Evolutionary conservation across 2,888 invertebrate genomes (phyloP).

Genomic region (Erynnis tages): DNA sequence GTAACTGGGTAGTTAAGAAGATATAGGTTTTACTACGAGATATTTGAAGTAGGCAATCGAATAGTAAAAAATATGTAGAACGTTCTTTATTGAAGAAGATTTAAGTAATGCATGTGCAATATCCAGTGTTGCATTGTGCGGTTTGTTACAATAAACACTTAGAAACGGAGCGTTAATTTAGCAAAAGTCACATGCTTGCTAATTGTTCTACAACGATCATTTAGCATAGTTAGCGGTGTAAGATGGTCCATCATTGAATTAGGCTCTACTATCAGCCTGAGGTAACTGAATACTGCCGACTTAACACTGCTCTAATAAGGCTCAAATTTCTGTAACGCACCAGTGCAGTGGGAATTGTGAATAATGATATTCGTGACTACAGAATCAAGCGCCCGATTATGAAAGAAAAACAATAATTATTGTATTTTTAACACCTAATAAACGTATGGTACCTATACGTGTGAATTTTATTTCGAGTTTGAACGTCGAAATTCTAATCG

Average conservation of each 20-base stretch:
- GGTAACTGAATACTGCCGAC: not conserved
- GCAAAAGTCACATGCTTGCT: constrained; percentile 50
- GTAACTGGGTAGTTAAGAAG: too few species aligned
- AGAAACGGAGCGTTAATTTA: constrained; percentile 45
- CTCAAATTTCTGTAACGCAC: not conserved
- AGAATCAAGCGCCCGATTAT: constrained; percentile 5
- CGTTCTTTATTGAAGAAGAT: too few species aligned
- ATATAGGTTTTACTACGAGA: too few species aligned
- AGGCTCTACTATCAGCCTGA: constrained; percentile 16
- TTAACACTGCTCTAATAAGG: constrained; percentile 1
- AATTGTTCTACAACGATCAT: constrained; percentile 58
- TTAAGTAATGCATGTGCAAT: not conserved
- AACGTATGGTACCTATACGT: not conserved
- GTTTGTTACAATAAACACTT: constrained; percentile 20
- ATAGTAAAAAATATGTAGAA: too few species aligned
- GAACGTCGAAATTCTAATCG: too few species aligned
- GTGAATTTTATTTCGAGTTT: constrained; percentile 3
- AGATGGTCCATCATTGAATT: constrained; percentile 45
- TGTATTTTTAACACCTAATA: constrained; percentile 10
- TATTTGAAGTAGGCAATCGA: too few species aligned
- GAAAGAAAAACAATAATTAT: constrained; percentile 12
- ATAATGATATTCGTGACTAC: constrained; percentile 18
- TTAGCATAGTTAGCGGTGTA: constrained; percentile 58
- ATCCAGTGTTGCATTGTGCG: constrained; percentile 7
- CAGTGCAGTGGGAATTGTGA: not conserved